phyloP scores from a whole-genome alignment of 2,113 vertebrate genomes.

The Stegostoma tigrinum region DNA sequence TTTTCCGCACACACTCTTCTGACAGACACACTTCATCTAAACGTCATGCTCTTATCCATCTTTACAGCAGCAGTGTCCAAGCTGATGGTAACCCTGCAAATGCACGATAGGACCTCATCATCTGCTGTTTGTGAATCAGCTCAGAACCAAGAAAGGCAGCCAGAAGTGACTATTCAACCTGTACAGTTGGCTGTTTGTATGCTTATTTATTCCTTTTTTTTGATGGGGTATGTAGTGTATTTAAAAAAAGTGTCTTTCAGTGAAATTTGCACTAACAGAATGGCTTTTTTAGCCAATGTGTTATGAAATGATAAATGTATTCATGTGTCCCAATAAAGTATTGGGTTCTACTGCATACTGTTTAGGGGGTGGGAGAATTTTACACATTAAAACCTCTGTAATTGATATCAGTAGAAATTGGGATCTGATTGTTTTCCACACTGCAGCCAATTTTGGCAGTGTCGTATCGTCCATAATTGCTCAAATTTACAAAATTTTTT shows the following conservation, averaged over 20 bases:
- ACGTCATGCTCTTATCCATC: not conserved
- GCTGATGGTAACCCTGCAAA: too few relatives aligned
- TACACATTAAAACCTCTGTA: not conserved
- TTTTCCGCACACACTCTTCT: not conserved
- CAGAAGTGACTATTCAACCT: not conserved
- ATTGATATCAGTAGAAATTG: not conserved
- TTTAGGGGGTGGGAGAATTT: not conserved
- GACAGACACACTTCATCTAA: not conserved
- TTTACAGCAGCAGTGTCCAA: not conserved
- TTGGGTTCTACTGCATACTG: not conserved
- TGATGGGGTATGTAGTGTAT: not conserved
- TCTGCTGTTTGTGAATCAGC: not conserved
- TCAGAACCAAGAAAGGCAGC: not conserved
- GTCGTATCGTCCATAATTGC: not conserved
- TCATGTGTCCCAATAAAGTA: not conserved
- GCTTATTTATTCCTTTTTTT: conserved; percentile 15
- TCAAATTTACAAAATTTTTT: not conserved
- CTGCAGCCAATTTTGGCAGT: not conserved
- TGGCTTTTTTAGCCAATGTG: not conserved
- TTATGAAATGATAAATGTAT: not conserved
- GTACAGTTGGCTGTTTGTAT: not conserved
- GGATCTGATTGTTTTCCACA: not conserved
- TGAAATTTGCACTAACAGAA: not conserved
- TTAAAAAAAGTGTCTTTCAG: not conserved
- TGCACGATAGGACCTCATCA: not conserved